phyloP scores from a whole-genome alignment of 2,797 vertebrate species.

The Pachyuromys duprasi region DNA sequence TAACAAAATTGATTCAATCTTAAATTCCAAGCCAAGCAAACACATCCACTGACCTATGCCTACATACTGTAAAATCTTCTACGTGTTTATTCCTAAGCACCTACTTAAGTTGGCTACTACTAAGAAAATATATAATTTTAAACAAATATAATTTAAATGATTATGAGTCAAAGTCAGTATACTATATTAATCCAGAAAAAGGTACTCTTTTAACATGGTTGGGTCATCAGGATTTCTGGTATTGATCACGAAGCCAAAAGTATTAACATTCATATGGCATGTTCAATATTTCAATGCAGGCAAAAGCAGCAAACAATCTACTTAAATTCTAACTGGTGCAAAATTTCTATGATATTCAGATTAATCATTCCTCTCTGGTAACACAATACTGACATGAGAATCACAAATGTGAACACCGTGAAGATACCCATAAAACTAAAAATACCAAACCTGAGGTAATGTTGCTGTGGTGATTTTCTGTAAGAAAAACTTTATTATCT shows the following conservation, averaged over 20 bases:
- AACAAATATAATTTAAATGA: constrained; percentile 62
- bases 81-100: not conserved
- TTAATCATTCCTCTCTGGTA: constrained; percentile 63
- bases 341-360: constrained; percentile 40
- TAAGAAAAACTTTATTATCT: constrained; percentile 53
- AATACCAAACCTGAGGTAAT: constrained; percentile 67
- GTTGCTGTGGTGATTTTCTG: constrained; percentile 25
- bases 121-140: constrained; percentile 53
- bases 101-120: not conserved
- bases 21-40: constrained; percentile 55
- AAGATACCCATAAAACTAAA: constrained; percentile 54
- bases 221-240: constrained; percentile 47
- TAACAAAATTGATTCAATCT: constrained; percentile 59
- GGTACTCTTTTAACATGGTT: constrained; percentile 54
- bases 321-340: constrained; percentile 53
- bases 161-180: constrained; percentile 44
- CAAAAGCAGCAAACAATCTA: constrained; percentile 51
- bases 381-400: constrained; percentile 46
- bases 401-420: constrained; percentile 64
- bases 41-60: constrained; percentile 57
- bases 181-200: constrained; percentile 32
- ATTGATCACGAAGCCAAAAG: constrained; percentile 50
- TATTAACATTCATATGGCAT: constrained; percentile 61
- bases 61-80: constrained; percentile 61
- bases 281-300: constrained; percentile 50